phyloP scores from a whole-genome alignment of 2,888 invertebrate species.

The Prosapia bicincta region DNA sequence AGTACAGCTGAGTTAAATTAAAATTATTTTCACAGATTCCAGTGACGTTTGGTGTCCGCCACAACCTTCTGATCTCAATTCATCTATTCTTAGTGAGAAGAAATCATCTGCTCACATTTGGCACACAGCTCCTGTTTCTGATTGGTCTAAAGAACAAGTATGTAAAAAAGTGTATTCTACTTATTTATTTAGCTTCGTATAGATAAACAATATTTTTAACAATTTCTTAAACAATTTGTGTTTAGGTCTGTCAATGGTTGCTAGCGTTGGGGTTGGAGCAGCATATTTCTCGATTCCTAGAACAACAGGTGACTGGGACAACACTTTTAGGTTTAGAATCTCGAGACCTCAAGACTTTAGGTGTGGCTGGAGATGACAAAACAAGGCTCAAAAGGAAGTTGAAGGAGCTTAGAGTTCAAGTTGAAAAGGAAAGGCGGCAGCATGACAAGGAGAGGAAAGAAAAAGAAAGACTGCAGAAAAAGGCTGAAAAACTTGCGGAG shows the following conservation, averaged over 20 bases:
- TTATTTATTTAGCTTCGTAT: background rate
- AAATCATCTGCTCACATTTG: conserved; percentile 61
- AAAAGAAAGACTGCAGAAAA: conserved; percentile 78
- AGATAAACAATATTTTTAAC: conserved; percentile 5
- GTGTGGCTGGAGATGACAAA: conserved; percentile 76
- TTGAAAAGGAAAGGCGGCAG: conserved; percentile 65
- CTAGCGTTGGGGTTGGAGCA: conserved; percentile 76
- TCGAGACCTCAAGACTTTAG: conserved; percentile 84
- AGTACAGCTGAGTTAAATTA: no score
- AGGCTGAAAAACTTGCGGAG: conserved; percentile 77
- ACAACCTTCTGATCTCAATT: conserved; percentile 54
- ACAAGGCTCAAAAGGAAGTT: conserved; percentile 79
- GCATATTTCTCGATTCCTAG: conserved; percentile 82
- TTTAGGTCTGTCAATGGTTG: conserved; percentile 90
- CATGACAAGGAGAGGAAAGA: conserved; percentile 82
- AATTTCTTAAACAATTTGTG: no score
- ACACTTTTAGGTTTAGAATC: conserved; percentile 85
- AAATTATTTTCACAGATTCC: conserved; percentile 43
- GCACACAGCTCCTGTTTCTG: conserved; percentile 67
- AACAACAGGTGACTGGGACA: conserved; percentile 84
- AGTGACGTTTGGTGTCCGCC: conserved; percentile 52
- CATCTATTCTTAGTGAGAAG: conserved; percentile 52
- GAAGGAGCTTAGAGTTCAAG: conserved; percentile 75
- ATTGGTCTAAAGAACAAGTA: conserved; percentile 77
- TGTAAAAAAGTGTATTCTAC: conserved; percentile 33